These are phyloP conservation scores for Hemitrygon akajei DNA, from an alignment of 2,797 vertebrate species.

Conservation along the genomic window DNA sequence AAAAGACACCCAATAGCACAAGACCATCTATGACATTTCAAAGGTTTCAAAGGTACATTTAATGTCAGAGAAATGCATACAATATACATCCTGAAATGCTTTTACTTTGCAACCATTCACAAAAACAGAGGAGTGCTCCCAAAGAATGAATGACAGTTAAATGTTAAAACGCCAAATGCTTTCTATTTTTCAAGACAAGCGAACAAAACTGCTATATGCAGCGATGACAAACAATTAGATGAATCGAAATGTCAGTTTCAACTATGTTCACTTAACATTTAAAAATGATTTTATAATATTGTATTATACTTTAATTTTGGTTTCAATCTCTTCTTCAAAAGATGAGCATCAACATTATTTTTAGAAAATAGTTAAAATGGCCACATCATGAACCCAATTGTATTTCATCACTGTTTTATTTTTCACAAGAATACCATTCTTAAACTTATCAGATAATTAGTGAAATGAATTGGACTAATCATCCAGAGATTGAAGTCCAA, in stretches of 20 bases:
- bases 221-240: neutral
- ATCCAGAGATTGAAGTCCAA: too few species aligned
- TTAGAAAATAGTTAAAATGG: neutral
- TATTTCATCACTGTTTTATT: neutral
- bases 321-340: neutral
- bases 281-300: neutral
- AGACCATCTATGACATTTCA: neutral
- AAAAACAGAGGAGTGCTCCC: too few species aligned
- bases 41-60: too few species aligned
- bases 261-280: neutral
- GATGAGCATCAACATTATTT: neutral
- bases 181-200: conserved; percentile 1
- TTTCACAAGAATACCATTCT: neutral
- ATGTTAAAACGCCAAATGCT: too few species aligned
- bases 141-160: too few species aligned
- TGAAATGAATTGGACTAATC: too few species aligned
- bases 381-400: neutral
- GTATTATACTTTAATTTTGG: neutral
- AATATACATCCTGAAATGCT: too few species aligned
- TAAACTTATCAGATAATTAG: neutral
- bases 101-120: too few species aligned
- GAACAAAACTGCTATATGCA: neutral
- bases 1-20: neutral
- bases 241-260: neutral
- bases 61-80: too few species aligned